A percentile compares a stretch with the other conserved stretches of the same genome.
Conservation (phyloP, 2,797 vertebrate species). For the Harpagifer antarcticus region DNA sequence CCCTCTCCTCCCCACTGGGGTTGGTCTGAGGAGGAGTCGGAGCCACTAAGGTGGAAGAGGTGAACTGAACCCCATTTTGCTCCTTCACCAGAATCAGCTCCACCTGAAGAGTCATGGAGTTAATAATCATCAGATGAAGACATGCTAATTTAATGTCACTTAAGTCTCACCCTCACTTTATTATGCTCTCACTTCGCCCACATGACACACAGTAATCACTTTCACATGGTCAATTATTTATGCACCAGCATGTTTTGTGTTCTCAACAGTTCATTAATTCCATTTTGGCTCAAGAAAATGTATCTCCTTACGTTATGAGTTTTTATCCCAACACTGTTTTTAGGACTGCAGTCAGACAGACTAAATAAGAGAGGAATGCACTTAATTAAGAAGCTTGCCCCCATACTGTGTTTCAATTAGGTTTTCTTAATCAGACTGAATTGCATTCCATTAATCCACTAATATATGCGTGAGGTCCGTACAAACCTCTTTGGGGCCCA, state of each 20-base stretch:
- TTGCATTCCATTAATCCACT: conserved; percentile 3
- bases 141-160: background rate
- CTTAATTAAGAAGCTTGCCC: conserved; percentile 20
- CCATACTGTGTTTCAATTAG: conserved; percentile 12
- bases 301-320: background rate
- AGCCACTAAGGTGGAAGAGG: conserved; percentile 84
- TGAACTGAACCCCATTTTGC: conserved; percentile 93
- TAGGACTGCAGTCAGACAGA: background rate
- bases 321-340: background rate
- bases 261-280: background rate
- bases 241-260: background rate
- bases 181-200: conserved; percentile 20
- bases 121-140: background rate
- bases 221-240: background rate
- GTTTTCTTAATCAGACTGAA: conserved; percentile 13
- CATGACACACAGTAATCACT: conserved; percentile 1
- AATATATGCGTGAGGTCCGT: background rate
- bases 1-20: conserved; percentile 82
- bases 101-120: conserved; percentile 71
- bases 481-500: conserved; percentile 86
- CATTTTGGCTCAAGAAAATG: background rate
- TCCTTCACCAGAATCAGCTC: conserved; percentile 92
- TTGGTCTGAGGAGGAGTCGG: conserved; percentile 73
- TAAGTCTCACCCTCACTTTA: background rate
- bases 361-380: conserved; percentile 9